These are phyloP conservation scores for Corythornis madagascariensis DNA, from an alignment of 2,113 vertebrate species.

Conservation along the genomic window DNA sequence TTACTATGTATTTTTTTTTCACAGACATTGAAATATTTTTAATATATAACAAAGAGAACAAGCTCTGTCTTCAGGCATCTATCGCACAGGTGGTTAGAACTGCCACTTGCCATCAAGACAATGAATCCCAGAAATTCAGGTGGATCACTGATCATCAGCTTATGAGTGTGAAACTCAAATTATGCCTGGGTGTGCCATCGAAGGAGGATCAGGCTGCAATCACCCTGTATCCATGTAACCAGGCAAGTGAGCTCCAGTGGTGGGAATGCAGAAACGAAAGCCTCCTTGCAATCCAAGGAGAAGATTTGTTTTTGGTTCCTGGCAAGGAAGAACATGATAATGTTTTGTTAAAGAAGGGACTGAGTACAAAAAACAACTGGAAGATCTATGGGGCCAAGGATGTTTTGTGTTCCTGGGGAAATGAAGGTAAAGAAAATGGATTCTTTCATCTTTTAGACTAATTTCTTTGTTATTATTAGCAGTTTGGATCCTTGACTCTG, in stretches of 20 bases:
- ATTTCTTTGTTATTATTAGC: neutral
- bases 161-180: constrained; percentile 83
- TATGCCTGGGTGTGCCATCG: constrained; percentile 80
- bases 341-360: constrained; percentile 83
- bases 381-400: constrained; percentile 77
- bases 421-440: constrained; percentile 80
- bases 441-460: neutral
- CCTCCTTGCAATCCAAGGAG: constrained; percentile 81
- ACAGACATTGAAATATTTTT: constrained; percentile 83
- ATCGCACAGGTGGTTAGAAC: constrained; percentile 65
- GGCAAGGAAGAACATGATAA: constrained; percentile 84
- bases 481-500: neutral
- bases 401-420: constrained; percentile 83
- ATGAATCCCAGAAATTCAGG: constrained; percentile 83
- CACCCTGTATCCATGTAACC: constrained; percentile 80
- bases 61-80: constrained; percentile 79
- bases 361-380: constrained; percentile 84
- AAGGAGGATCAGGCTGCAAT: constrained; percentile 79
- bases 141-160: constrained; percentile 88
- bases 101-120: constrained; percentile 73
- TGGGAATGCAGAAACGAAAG: constrained; percentile 95
- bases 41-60: constrained; percentile 84
- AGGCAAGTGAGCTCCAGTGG: constrained; percentile 79
- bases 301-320: constrained; percentile 84
- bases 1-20: constrained; percentile 10